Percentiles rank a stretch among this genome's conserved stretches.
phyloP scores from a whole-genome alignment of 2,113 vertebrate species.

The rat (Rattus norvegicus) region DNA sequence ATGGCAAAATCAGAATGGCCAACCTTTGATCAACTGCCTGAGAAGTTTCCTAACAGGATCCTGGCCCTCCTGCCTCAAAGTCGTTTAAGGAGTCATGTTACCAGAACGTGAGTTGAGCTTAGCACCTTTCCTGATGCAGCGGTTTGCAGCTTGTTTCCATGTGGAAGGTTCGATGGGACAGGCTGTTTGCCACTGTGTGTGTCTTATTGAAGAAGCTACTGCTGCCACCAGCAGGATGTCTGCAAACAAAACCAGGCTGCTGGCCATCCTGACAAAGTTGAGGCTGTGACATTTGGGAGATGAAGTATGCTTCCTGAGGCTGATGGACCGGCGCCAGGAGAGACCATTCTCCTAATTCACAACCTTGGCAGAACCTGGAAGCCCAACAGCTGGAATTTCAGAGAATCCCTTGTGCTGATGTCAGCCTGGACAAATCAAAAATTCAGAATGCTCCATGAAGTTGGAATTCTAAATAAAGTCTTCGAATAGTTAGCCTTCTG shows the following conservation, averaged over 20 bases:
- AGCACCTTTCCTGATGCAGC: background rate
- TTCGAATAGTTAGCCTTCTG: background rate
- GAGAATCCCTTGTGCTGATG: background rate
- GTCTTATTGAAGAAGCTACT: slow-evolving; percentile 52
- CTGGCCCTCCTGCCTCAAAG: background rate
- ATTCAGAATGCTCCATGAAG: background rate
- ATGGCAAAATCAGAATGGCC: background rate
- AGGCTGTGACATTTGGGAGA: background rate
- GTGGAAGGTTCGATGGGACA: slow-evolving; percentile 16
- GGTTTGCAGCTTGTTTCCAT: background rate
- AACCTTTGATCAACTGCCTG: background rate
- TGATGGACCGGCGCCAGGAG: background rate
- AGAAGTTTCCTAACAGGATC: background rate
- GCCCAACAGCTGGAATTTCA: background rate
- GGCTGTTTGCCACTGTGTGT: background rate
- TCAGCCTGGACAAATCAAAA: slow-evolving; percentile 1
- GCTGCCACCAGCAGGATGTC: slow-evolving; percentile 78
- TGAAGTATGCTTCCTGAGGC: background rate
- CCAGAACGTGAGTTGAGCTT: background rate
- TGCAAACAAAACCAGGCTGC: slow-evolving; percentile 11
- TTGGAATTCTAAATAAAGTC: slow-evolving; percentile 35
- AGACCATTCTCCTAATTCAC: background rate
- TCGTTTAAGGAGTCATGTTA: background rate
- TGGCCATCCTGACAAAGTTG: background rate
- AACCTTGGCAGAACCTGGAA: background rate